phyloP scores from a whole-genome alignment of 2,113 vertebrate species.

The Elephas maximus region DNA sequence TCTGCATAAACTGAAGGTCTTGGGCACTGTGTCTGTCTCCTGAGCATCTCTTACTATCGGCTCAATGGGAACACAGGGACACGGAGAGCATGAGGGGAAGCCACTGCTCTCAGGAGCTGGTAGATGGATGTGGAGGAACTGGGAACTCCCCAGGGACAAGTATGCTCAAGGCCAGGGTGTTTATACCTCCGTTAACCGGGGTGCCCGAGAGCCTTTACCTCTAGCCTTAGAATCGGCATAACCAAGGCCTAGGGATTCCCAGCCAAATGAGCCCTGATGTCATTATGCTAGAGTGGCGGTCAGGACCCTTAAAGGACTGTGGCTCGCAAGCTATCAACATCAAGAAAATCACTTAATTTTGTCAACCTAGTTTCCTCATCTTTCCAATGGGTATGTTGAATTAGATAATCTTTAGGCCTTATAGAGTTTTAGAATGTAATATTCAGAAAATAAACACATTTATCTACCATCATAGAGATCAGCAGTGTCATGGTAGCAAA shows the following conservation, averaged over 20 bases:
- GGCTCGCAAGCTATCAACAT: neutral
- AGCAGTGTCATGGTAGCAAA: neutral
- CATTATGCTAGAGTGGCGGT: neutral
- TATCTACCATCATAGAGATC: neutral
- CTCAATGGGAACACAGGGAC: too few relatives aligned
- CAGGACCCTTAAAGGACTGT: neutral
- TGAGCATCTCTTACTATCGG: neutral
- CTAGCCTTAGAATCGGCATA: neutral
- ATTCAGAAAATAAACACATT: neutral
- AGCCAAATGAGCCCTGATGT: neutral
- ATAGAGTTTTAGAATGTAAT: neutral
- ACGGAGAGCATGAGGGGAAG: neutral
- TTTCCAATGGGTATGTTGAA: neutral
- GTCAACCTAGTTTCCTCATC: neutral
- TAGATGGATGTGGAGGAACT: neutral
- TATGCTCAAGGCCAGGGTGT: neutral
- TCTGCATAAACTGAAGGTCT: neutral
- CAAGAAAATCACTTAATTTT: neutral
- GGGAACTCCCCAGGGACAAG: neutral
- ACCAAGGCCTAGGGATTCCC: too few relatives aligned
- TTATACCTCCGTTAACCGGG: neutral
- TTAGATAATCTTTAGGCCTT: neutral
- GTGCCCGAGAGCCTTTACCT: neutral
- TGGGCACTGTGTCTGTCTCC: rapidly evolving
- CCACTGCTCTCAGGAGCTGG: neutral